Base-by-base conservation (phyloP, 2,888 invertebrate genomes). In the Caenorhabditis zanzibari region DNA sequence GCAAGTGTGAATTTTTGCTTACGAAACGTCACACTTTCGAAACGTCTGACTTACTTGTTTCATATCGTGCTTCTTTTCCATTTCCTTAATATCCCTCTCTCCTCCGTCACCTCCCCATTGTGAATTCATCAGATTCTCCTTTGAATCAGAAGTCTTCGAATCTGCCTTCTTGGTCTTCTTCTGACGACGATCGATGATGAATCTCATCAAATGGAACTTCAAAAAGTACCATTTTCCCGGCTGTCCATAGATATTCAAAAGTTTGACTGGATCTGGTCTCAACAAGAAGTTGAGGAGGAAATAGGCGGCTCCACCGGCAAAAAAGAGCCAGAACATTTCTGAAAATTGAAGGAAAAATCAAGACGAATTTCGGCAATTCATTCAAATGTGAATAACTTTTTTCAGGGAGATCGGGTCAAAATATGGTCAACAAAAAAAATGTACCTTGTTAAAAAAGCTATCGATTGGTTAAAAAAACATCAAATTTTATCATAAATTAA, bases 181-280 rank as follows among this genome's bases (percentile, higher is more conserved):
- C 73, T 89, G 89, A 16, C 90, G 76, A 7, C 81, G 80, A 16
- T 59, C 80, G 26, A 90, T 89, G 14, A 88, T 75, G 56, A 85
- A 86, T 74, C 81, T 85, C 87, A 90, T 90, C 56, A 90, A 59
- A 73, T 69, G 44, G 68, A 88, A 89, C 61, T 90, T 90, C 47
- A 89, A 75, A 66, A 77, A 75, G 63, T 88, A 90, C 88, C 86
- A 89, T 82, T 89, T 89, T 35, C 87, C 85, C 0, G 89, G 84
- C 44, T 74, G 83, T 16, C 86, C 83, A 59, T 89, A 89, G 24
- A 89, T 81, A 6, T 71, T 75, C 12, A 88, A 54, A 5, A 88
- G 41, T 35, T 66, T 74, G 1, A 81, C 56, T 4, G 89, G 88
- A 38, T 89, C 89, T 14, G 84, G 86, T 73, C 58, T 68, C 4